Evolutionary conservation across 2,888 invertebrate genomes (phyloP).

Genomic region (Sepioteuthis lessoniana): DNA sequence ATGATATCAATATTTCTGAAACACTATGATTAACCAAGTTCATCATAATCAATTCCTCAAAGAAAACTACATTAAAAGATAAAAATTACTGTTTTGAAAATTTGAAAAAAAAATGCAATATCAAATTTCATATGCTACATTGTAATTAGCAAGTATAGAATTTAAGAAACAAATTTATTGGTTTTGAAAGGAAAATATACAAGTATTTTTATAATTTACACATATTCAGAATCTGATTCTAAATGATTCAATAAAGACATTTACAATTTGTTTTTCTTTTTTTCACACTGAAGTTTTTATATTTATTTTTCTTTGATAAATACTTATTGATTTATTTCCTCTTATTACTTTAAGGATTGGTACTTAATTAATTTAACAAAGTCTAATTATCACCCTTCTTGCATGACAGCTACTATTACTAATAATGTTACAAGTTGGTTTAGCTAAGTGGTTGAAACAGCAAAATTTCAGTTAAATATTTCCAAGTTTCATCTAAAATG

Average conservation of each 20-base stretch:
- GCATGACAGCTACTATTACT: background rate
- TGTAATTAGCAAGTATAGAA: too few relatives aligned
- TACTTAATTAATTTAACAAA: background rate
- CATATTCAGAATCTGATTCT: too few relatives aligned
- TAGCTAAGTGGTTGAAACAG: background rate
- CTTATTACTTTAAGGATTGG: slow-evolving; percentile 14
- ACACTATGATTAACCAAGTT: too few relatives aligned
- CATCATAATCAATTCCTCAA: too few relatives aligned
- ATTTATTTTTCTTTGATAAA: background rate
- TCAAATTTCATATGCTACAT: too few relatives aligned
- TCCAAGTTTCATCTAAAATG: background rate
- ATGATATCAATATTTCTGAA: too few relatives aligned
- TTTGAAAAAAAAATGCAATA: too few relatives aligned
- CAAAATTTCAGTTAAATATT: background rate
- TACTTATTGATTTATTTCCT: background rate
- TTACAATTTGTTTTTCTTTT: background rate
- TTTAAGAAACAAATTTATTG: too few relatives aligned
- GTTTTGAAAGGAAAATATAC: too few relatives aligned
- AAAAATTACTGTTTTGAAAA: too few relatives aligned
- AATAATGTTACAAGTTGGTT: background rate
- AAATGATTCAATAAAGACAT: background rate
- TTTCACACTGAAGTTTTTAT: background rate
- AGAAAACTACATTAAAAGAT: too few relatives aligned
- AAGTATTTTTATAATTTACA: too few relatives aligned
- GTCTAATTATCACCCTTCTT: background rate